phyloP scores from a whole-genome alignment of 2,888 invertebrate genomes.

The Parnassius apollo region DNA sequence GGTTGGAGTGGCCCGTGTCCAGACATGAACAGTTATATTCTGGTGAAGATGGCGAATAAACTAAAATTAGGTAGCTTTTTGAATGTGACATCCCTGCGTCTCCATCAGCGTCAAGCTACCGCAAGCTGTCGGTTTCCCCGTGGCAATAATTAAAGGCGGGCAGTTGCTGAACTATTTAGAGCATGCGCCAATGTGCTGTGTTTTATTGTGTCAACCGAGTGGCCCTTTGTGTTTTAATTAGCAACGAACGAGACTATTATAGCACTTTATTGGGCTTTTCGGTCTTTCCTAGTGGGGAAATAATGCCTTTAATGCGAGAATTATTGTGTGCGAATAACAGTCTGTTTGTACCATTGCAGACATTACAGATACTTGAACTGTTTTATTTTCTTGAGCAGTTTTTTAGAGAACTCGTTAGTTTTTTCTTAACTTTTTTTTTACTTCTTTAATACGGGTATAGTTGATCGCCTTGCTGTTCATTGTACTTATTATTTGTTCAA shows the following conservation, averaged over 20 bases:
- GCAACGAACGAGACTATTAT: constrained; percentile 38
- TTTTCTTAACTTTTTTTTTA: no score
- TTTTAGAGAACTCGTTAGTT: no score
- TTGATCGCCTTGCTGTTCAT: no score
- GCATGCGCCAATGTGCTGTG: constrained; percentile 50
- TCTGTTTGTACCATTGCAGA: not conserved
- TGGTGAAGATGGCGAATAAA: no score
- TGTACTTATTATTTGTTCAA: no score
- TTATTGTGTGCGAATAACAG: constrained; percentile 15
- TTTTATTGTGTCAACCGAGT: constrained; percentile 62
- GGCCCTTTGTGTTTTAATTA: constrained; percentile 71
- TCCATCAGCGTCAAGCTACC: constrained; percentile 29
- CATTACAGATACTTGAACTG: not conserved
- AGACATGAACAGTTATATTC: no score
- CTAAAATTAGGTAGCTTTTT: not conserved
- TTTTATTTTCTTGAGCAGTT: no score
- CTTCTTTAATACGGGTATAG: no score
- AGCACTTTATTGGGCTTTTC: constrained; percentile 42
- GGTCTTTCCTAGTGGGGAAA: constrained; percentile 16
- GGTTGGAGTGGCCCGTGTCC: no score
- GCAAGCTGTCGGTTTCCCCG: constrained; percentile 40
- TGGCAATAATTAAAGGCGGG: constrained; percentile 57
- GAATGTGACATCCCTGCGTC: constrained; percentile 16
- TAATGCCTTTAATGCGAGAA: constrained; percentile 9
- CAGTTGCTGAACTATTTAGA: constrained; percentile 62